Evolutionary conservation across 1,140 invertebrate genomes (phyloP), one percentile per base, ranked within the genome.

Genomic region (Drosophila serrata): DNA sequence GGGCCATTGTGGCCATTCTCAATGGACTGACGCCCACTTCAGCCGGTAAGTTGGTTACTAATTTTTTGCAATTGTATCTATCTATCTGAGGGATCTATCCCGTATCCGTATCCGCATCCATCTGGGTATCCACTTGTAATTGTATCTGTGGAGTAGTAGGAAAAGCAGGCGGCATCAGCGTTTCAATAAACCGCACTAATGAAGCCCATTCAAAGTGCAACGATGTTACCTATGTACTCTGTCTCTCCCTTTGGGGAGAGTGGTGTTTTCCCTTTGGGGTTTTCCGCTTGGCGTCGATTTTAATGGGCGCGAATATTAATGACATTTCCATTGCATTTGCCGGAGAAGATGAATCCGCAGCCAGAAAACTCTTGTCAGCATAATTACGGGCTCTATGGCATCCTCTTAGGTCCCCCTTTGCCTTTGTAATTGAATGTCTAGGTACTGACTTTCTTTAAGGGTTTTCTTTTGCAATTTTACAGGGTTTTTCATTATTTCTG

Each of bases 291-390:
- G 85, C 85, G 85, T 88, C 81, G 75, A 85, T 90, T 88, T 88
- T 88, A 88, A 88, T 88, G 85, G 85, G 81, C 85, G 82, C 85
- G 69, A 80, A 87, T 91, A 87, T 91, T 91, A 91, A 91, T 87
- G 88, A 91, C 82, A 91, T 84, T 88, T 88, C 85, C 68, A 90
- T 88, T 88, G 80, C 82, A 82, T 82, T 76, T 75, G 64, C 57
- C 69, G 59, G 22, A 27, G 62, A 29, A 53, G 45, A 65, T 60
- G 59, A 45, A 46, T 55, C 59, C 22, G 49, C 45, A 9, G 40
- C 11, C 43, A 53, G 40, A 75, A 62, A 59, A 43, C 62, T 72
- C 80, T 91, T 91, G 87, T 91, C 88, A 91, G 82, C 88, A 88
- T 91, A 91, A 91, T 91, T 91, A 91, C 64, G 69, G 69, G 60